Base-by-base conservation (phyloP, 2,888 invertebrate genomes). In the Drosophila sordidula region DNA sequence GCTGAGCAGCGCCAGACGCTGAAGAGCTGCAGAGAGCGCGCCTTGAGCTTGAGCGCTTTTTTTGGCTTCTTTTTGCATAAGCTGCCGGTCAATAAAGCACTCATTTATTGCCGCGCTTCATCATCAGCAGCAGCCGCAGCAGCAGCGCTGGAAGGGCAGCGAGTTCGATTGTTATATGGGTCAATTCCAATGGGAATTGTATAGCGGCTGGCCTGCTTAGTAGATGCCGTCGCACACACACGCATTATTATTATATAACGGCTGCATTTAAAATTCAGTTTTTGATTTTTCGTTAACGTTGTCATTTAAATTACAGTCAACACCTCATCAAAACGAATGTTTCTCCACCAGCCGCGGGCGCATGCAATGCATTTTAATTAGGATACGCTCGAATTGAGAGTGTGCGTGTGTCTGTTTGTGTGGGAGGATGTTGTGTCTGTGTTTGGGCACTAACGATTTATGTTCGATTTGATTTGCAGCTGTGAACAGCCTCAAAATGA, bases 121-220 rank as follows among this genome's bases (percentile, higher is more conserved):
- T 67, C 74, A 70, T 55, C 69, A 64, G 42, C 51, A 57, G 38
- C 65, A 58, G 46, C 61, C 44, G 46, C 57, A 29, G 38, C 38
- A 36, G 55, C 51, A 36, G 54, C 41, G 81, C 75, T 75, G 79
- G 79, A 75, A 79, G 22, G 22, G 62, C 79, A 77, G 78, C 63
- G 71, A 25, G 66, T 66, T 69, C 52, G 66, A 70, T 70, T 71
- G 66, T 80, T 82, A 91, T 91, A 87, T 91, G 90, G 91, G 91
- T 91, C 91, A 91, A 72, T 89, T 91, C 91, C 90, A 91, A 72
- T 90, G 91, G 90, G 91, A 91, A 89, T 90, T 85, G 77, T 59
- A 74, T 70, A 74, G 50, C 51, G 46, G 44, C 32, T 50, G 47
- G 45, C 45, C 52, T 52, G 74, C 52, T 76, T 71, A 70, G 76